A percentile compares a stretch with the other conserved stretches of the same genome.
These are phyloP conservation scores for Desmodus rotundus DNA, from an alignment of 2,113 vertebrate species.

Conservation along the genomic window DNA sequence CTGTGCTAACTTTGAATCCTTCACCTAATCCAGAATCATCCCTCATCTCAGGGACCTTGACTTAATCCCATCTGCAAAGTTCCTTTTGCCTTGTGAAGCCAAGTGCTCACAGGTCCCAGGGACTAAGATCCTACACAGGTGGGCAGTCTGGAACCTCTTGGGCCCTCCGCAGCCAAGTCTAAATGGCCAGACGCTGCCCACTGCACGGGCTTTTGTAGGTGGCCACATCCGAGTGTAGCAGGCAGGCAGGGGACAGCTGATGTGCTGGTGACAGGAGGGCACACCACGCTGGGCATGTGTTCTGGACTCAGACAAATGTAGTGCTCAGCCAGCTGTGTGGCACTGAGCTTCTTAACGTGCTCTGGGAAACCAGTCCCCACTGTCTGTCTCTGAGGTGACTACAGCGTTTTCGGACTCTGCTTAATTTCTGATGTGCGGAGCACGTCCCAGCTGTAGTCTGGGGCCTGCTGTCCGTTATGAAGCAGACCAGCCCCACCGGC, in stretches of 20 bases:
- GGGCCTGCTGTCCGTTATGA: background rate
- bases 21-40: background rate
- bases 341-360: background rate
- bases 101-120: background rate
- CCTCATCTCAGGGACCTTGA: background rate
- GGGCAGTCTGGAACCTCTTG: background rate
- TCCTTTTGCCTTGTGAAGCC: too few species aligned
- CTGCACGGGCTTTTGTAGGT: background rate
- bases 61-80: background rate
- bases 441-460: rapidly evolving
- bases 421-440: background rate
- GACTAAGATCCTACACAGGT: background rate
- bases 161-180: background rate
- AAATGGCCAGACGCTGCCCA: rapidly evolving
- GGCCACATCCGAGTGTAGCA: rapidly evolving
- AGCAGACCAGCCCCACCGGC: background rate
- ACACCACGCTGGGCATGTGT: rapidly evolving
- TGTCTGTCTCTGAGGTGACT: background rate
- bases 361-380: too few species aligned
- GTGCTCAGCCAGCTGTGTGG: background rate
- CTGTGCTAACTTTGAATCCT: background rate
- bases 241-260: background rate
- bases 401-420: background rate
- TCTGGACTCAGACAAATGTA: background rate
- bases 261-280: background rate